Evolutionary conservation across 2,888 invertebrate species (phyloP).

Genomic region (Athripsodes cinereus): DNA sequence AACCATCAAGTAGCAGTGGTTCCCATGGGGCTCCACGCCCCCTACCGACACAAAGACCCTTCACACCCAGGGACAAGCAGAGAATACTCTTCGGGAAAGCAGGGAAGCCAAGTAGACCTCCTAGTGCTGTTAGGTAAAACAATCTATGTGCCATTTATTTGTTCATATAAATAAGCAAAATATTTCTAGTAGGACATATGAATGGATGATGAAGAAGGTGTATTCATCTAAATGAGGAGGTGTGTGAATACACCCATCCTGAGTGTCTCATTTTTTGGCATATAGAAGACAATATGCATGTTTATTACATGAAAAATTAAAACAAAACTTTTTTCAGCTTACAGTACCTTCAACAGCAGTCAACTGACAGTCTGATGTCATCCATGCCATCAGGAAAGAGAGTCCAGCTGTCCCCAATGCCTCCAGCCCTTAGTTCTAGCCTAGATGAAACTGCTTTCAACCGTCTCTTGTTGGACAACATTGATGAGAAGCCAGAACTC

Average conservation of each 20-base stretch:
- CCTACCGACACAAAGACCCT: conserved; percentile 76
- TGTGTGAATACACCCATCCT: no score
- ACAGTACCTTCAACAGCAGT: conserved; percentile 56
- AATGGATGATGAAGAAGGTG: no score
- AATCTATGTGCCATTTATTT: not conserved
- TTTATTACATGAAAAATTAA: no score
- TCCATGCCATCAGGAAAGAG: conserved; percentile 26
- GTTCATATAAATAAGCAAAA: no score
- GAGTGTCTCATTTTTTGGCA: no score
- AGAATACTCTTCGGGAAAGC: conserved; percentile 67
- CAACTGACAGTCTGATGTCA: conserved; percentile 40
- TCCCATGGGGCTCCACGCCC: conserved; percentile 44
- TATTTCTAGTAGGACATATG: no score
- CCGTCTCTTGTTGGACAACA: conserved; percentile 31
- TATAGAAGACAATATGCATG: no score
- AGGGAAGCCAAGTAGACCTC: conserved; percentile 54
- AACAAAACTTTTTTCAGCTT: conserved; percentile 52
- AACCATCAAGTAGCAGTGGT: not conserved
- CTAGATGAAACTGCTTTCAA: conserved; percentile 35
- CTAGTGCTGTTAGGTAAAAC: conserved; percentile 69
- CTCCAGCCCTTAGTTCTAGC: conserved; percentile 26
- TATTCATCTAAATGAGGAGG: no score
- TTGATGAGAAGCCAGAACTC: conserved; percentile 29
- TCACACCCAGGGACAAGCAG: conserved; percentile 76
- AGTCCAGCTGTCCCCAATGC: conserved; percentile 20